These are phyloP conservation scores for Tyrophagus putrescentiae DNA, from an alignment of 1,140 invertebrate genomes.

Conservation along the genomic window DNA sequence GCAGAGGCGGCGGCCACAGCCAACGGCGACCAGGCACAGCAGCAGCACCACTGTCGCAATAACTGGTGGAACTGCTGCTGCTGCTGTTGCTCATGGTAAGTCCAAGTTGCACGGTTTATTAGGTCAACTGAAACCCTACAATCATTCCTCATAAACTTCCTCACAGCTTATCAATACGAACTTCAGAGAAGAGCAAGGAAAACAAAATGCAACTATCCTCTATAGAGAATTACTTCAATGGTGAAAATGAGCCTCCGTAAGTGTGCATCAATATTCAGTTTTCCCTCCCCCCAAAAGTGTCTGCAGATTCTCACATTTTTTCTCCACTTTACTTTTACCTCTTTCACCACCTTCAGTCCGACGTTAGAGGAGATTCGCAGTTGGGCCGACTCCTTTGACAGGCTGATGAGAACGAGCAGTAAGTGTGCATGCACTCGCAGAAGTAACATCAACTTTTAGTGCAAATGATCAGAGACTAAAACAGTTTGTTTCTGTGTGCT, in stretches of 20 bases:
- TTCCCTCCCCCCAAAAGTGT: no score
- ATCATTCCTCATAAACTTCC: background rate
- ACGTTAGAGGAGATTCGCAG: slow-evolving; percentile 76
- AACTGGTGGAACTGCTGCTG: slow-evolving; percentile 32
- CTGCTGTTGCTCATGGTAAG: slow-evolving; percentile 34
- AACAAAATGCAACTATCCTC: slow-evolving; percentile 25
- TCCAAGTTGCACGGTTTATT: slow-evolving; percentile 2
- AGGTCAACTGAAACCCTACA: background rate
- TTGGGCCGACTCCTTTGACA: slow-evolving; percentile 91
- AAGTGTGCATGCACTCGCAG: slow-evolving; percentile 31
- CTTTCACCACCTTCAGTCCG: slow-evolving; percentile 59
- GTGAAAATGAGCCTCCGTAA: slow-evolving; percentile 28
- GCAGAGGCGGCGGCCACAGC: background rate
- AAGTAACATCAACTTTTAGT: background rate
- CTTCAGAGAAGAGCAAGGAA: slow-evolving; percentile 28
- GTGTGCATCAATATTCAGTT: no score
- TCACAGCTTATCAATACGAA: slow-evolving; percentile 27
- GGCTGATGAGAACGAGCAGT: slow-evolving; percentile 76
- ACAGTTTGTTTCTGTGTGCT: slow-evolving; percentile 7
- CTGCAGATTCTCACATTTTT: no score
- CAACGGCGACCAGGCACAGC: background rate
- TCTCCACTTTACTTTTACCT: no score
- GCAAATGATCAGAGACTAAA: background rate
- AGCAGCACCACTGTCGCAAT: slow-evolving; percentile 12
- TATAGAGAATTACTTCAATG: slow-evolving; percentile 25